These are phyloP conservation scores for Buphagus erythrorhynchus DNA, from an alignment of 2,797 vertebrate genomes.

Conservation along the genomic window DNA sequence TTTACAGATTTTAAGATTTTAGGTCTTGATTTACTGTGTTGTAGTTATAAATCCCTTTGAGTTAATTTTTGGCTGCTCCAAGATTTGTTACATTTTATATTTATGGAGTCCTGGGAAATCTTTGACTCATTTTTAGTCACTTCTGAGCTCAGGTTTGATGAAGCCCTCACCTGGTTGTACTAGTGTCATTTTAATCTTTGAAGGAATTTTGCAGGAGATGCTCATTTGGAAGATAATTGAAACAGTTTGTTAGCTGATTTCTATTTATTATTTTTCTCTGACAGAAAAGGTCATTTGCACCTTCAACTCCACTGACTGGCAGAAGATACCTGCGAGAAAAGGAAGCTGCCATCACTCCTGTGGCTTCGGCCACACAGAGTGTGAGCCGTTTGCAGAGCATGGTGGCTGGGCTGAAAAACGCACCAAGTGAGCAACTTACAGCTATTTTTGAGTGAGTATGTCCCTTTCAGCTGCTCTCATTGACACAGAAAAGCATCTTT, in stretches of 20 bases:
- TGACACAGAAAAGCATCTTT: neutral
- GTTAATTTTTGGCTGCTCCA: neutral
- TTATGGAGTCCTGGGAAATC: neutral
- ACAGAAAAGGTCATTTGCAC: constrained; percentile 88
- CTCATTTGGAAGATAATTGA: neutral
- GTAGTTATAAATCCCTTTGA: neutral
- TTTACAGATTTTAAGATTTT: neutral
- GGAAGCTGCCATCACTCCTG: constrained; percentile 89
- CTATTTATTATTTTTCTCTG: neutral
- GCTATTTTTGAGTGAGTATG: constrained; percentile 86
- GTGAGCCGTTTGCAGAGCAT: constrained; percentile 93
- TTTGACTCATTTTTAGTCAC: neutral
- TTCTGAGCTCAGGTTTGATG: neutral
- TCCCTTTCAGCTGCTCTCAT: neutral
- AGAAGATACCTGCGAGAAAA: constrained; percentile 93
- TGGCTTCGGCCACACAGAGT: constrained; percentile 94
- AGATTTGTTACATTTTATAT: neutral
- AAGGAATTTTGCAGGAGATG: neutral
- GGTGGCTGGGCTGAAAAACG: constrained; percentile 86
- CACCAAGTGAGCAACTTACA: constrained; percentile 87
- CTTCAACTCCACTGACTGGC: constrained; percentile 94
- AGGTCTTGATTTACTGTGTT: neutral
- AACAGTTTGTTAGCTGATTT: neutral
- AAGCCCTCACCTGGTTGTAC: fast-evolving
- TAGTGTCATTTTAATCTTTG: neutral